Conservation (phyloP, 2,113 vertebrate genomes). For the human region GRCh38 chr12:53270001-53270500, state of each 20-base stretch:
- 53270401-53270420: constrained; percentile 83
- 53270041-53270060: constrained; percentile 83
- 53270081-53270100: constrained; percentile 71
- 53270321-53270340: background rate
- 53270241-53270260: background rate
- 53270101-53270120: background rate
- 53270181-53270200: background rate
- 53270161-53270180: background rate
- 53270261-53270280: background rate
- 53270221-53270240: background rate
- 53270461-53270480: constrained; percentile 85
- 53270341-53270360: background rate
- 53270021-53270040: constrained; percentile 86
- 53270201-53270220: background rate
- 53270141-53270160: background rate
- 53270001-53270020: constrained; percentile 54
- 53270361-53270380: constrained; percentile 52
- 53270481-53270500: constrained; percentile 80
- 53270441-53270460: constrained; percentile 84
- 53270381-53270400: constrained; percentile 68
- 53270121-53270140: background rate
- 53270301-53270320: background rate
- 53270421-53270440: constrained; percentile 86
- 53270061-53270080: constrained; percentile 74
- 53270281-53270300: background rate